A percentile compares a stretch with the other conserved stretches of the same genome.
phyloP scores from a whole-genome alignment of 2,113 vertebrate genomes.

The Petaurus breviceps region DNA sequence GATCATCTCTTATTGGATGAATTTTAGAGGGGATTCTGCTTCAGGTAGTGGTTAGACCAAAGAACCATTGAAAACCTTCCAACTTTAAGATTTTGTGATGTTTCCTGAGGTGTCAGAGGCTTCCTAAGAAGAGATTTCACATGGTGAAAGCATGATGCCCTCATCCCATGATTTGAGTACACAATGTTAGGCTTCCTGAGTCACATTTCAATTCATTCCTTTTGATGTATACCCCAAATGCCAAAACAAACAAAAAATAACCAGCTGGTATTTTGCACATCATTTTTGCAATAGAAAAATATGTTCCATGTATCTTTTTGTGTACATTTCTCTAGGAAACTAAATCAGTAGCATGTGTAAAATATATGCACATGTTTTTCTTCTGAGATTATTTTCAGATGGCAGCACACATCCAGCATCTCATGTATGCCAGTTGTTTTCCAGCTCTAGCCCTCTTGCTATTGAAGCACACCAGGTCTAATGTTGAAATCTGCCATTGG shows the following conservation, averaged over 20 bases:
- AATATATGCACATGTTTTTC: neutral
- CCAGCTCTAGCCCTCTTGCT: neutral
- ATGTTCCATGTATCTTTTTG: neutral
- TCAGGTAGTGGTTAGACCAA: neutral
- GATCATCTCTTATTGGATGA: neutral
- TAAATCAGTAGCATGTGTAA: neutral
- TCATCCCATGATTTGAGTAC: neutral
- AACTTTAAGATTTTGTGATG: neutral
- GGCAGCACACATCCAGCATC: neutral
- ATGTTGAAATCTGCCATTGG: neutral
- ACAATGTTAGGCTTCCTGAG: neutral
- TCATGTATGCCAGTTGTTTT: neutral
- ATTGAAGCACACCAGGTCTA: neutral
- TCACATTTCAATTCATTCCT: neutral
- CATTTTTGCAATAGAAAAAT: neutral
- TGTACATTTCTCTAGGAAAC: neutral
- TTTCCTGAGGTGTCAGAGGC: neutral
- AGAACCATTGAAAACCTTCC: neutral
- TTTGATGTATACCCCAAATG: neutral
- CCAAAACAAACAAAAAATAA: constrained; percentile 4
- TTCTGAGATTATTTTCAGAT: neutral
- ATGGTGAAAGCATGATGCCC: neutral
- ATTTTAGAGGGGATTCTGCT: neutral
- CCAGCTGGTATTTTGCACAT: neutral
- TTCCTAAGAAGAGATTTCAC: neutral